Conservation (phyloP, 2,797 vertebrate genomes). For the Tragelaphus eurycerus region DNA sequence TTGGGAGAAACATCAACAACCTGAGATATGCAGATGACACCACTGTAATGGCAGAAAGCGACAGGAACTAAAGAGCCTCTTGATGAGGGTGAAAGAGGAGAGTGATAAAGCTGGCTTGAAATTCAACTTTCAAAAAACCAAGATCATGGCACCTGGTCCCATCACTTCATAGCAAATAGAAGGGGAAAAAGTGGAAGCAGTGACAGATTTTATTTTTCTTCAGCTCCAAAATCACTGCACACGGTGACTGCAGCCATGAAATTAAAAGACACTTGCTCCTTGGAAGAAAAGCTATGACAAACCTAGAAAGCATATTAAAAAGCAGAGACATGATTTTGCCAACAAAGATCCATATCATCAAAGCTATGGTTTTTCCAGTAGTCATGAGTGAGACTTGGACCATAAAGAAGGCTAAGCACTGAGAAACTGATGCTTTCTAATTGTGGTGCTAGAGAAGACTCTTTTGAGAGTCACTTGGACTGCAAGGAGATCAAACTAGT, state of each 20-base stretch:
- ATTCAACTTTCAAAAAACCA: neutral
- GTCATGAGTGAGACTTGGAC: neutral
- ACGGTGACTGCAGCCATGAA: neutral
- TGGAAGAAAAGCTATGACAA: neutral
- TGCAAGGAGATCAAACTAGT: neutral
- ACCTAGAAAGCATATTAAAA: neutral
- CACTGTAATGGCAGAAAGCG: neutral
- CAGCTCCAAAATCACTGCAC: neutral
- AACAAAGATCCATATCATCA: neutral
- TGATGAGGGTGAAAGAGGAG: neutral
- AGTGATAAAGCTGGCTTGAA: neutral
- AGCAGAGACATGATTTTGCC: accelerated
- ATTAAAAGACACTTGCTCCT: neutral
- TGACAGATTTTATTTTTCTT: neutral
- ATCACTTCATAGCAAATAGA: neutral
- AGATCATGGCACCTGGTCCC: neutral
- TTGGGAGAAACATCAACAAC: neutral
- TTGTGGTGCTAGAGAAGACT: neutral
- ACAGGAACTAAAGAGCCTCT: neutral
- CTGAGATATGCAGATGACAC: neutral
- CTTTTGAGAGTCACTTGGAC: neutral
- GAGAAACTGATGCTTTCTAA: neutral
- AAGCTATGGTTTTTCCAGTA: neutral
- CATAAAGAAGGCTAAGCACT: neutral
- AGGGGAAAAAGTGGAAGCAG: neutral